A percentile compares a stretch with the other conserved stretches of the same genome.
Evolutionary conservation across 2,113 vertebrate species (phyloP).

Genomic region (Cololabis saira): DNA sequence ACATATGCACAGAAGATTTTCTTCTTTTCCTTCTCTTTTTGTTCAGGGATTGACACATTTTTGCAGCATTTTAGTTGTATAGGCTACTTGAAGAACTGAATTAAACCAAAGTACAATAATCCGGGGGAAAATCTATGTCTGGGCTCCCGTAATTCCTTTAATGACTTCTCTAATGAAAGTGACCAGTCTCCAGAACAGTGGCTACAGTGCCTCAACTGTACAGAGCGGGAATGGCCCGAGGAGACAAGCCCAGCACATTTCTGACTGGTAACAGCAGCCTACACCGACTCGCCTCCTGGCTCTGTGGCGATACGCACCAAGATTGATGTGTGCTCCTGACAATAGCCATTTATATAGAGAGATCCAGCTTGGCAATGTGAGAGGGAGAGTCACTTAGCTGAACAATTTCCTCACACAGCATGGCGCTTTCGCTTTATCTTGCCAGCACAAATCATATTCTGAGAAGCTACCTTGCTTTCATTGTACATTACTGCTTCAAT

Average conservation of each 20-base stretch:
- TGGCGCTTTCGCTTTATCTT: conserved; percentile 58
- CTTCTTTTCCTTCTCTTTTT: not conserved
- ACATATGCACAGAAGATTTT: not conserved
- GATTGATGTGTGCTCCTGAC: conserved; percentile 76
- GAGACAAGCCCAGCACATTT: conserved; percentile 71
- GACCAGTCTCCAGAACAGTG: conserved; percentile 67
- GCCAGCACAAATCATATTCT: conserved; percentile 69
- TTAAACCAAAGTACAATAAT: conserved; percentile 64
- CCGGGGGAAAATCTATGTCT: conserved; percentile 52
- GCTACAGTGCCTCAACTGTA: conserved; percentile 51
- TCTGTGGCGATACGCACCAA: conserved; percentile 57
- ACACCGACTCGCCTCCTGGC: conserved; percentile 66
- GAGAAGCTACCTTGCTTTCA: conserved; percentile 29
- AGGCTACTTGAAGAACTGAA: conserved; percentile 51
- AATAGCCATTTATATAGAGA: conserved; percentile 72
- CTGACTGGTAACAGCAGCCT: conserved; percentile 69
- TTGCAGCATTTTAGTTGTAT: conserved; percentile 39
- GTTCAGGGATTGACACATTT: conserved; percentile 7
- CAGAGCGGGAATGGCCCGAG: conserved; percentile 54
- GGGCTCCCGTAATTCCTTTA: conserved; percentile 71
- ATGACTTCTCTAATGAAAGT: conserved; percentile 79
- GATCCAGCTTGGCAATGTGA: conserved; percentile 68
- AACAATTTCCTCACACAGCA: conserved; percentile 79
- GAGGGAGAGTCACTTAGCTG: conserved; percentile 71
- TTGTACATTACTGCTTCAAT: not conserved